Evolutionary conservation across 2,888 invertebrate genomes (phyloP), one percentile per base, ranked within the genome.

Genomic region (Caenorhabditis uteleia): DNA sequence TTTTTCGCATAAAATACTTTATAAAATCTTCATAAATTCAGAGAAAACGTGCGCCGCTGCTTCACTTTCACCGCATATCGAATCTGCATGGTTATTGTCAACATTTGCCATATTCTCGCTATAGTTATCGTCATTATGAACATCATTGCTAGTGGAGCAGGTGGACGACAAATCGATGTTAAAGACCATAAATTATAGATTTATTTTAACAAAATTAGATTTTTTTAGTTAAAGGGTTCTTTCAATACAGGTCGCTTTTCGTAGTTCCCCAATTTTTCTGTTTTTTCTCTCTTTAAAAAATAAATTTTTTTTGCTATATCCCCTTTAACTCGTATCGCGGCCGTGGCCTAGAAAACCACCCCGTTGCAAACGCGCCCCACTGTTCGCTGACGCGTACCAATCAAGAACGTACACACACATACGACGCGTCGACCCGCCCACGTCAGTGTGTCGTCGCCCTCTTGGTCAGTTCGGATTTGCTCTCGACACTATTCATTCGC

Each of bases 21-120:
- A 7, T 33, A 18, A n/a, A 2, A 23, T 25, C 8, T n/a, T 10
- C 5, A 26, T 36, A n/a, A 48, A 68, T 73, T 21, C 59, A 79
- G 82, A 47, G 83, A 83, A 68, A 83, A 83, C 55, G 54, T 81
- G 10, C 77, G 82, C 8, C 77, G 83, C 8, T 78, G 78, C 53
- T 80, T 80, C 74, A 69, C 74, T 1, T 62, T 81, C 48, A 83
- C 74, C n/a, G 53, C 69, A 18, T 81, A 82, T 57, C 64, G 83
- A 10, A 51, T 74, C 36, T 68, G 69, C 39, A 83, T 83, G 83
- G 61, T 83, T 38, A 47, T 82, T 42, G 82, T 83, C 43, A 83
- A 83, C 59, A 66, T 82, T 39, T 82, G 75, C 42, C 83, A 83
- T 44, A 49, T 77, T 23, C 21, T 70, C 8, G 77, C 79, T 27